Percentiles rank a stretch among this genome's conserved stretches.
These are phyloP conservation scores for Carapus acus DNA, from an alignment of 2,797 vertebrate genomes.

Conservation along the genomic window DNA sequence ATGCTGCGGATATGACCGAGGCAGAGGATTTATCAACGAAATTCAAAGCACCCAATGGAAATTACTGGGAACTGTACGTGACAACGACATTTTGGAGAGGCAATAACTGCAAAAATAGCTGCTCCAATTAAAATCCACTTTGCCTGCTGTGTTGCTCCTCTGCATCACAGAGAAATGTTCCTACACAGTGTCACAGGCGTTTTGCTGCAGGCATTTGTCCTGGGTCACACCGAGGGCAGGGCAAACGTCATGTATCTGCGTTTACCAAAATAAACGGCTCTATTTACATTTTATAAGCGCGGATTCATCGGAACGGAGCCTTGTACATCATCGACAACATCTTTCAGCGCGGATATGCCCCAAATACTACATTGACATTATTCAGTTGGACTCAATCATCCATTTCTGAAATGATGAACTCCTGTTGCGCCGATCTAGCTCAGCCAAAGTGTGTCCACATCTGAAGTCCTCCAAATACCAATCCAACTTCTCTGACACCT, in stretches of 20 bases:
- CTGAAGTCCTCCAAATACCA: conserved; percentile 56
- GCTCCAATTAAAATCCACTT: neutral
- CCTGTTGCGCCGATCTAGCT: too few species aligned
- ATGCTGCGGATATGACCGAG: neutral
- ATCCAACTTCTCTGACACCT: conserved; percentile 59
- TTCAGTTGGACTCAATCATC: too few species aligned
- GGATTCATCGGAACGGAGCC: conserved; percentile 30
- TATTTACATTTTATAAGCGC: conserved; percentile 7
- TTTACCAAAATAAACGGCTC: conserved; percentile 1
- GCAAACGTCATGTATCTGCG: neutral
- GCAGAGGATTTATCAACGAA: too few species aligned
- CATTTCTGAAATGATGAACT: too few species aligned
- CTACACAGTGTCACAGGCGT: neutral
- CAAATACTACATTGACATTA: too few species aligned
- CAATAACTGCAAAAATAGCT: neutral
- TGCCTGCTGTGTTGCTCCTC: neutral
- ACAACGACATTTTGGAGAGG: neutral
- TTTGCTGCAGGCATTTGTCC: neutral
- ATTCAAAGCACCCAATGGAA: neutral
- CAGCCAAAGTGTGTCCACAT: too few species aligned
- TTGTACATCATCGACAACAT: conserved; percentile 8
- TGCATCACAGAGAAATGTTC: neutral
- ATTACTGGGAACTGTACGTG: neutral
- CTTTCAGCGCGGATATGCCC: conserved; percentile 9
- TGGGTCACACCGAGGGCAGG: neutral